Evolutionary conservation across 1,140 invertebrate species (phyloP), one percentile per base, ranked within the genome.

Genomic region (Neodiprion fabricii): DNA sequence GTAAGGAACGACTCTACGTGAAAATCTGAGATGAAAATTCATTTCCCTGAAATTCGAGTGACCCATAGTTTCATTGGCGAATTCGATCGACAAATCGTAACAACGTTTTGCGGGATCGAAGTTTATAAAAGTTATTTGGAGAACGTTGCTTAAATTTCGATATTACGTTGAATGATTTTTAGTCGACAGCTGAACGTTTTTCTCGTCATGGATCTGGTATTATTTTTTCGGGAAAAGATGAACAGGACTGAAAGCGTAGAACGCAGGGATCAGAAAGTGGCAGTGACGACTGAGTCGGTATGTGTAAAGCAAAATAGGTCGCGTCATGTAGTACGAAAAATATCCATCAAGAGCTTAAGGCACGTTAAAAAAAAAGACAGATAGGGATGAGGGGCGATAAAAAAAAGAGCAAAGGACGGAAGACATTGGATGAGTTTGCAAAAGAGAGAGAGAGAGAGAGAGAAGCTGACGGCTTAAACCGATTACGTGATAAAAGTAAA

Each of bases 401-500:
- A 40, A 2, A 2, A 40, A 40, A 5, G 28, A 40, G 28, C 28
- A 40, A 40, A 40, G 28, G 28, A 40, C 28, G 2, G 5, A 40
- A 40, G 28, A 5, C 5, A 40, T 40, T 5, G 5, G 5, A 12
- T 8, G 53, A 61, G 53, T 12, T 8, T 61, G 53, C 11, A n/a
- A 61, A 8, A 61, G 53, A 61, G 53, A 61, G 53, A 53, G 50
- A 53, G 50, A 10, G 50, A 53, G 14, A 53, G 11, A n/a, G 8
- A n/a, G n/a, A 61, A 61, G n/a, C 53, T 61, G 53, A 8, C 11
- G 2, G 53, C 11, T 61, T 61, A 61, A 61, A 61, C 53, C 53
- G 53, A 61, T 61, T 61, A 61, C 53, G 53, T n/a, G 53, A 61
- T 61, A 61, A 61, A 61, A 61, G 53, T 61, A 61, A 61, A 61